Evolutionary conservation across 1,140 invertebrate species (phyloP), one percentile per base, ranked within the genome.

Genomic region (Drosophila pandora): DNA sequence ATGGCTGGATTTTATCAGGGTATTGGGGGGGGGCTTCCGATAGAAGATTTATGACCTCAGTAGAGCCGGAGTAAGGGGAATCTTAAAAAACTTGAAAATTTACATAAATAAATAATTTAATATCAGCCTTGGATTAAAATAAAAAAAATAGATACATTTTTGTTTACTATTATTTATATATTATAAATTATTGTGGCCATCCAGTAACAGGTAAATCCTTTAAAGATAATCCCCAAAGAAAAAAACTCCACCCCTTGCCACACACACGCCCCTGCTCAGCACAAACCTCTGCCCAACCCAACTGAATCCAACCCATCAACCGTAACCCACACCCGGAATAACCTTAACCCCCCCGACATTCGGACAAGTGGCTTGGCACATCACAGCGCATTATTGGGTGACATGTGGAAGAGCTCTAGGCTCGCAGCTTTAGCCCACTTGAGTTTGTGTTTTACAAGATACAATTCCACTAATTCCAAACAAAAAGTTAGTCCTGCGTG

Each of bases 401-500:
- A 85, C 81, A 87, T 85, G 81, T 87, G 81, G 71, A 85, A 79
- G 78, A 85, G 79, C 79, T 80, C 73, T 87, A 81, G 82, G 82
- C 83, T 74, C 85, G 79, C 76, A 87, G 82, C 69, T 67, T 79
- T 83, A 70, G 81, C 81, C 81, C 78, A 63, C 81, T 85, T 85
- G 82, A 85, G 83, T 87, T 85, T 81, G 81, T 85, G 83, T 87
- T 85, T 82, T 85, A 85, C 81, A 87, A 87, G 82, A 87, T 82
- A 87, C 81, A 85, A 85, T 87, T 87, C 79, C 71, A 72, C 83
- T 84, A 84, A 84, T 87, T 84, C 82, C 81, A 81, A 84, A 87
- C 77, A 84, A 84, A 74, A 84, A 84, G 81, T 84, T 84, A 87
- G 82, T 87, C 81, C 68, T 81, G 77, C 77, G 63, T 87, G 82